Conservation (phyloP, 37 sponge, comb jelly and placozoan genomes). For the Cliona cf. orientalis region DNA sequence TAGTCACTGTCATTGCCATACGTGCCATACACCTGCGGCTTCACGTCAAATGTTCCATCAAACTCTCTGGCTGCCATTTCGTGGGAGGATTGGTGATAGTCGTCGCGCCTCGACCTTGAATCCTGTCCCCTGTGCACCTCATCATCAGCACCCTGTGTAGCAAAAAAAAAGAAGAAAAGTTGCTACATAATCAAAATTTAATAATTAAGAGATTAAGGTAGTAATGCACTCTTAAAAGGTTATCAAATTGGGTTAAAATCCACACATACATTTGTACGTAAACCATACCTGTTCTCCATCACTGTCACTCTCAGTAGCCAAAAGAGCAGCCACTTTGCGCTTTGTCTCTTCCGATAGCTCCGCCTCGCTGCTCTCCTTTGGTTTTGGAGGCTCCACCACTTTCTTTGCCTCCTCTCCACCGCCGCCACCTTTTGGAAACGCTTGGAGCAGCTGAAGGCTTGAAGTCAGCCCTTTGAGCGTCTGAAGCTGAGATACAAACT, state of each 20-base stretch:
- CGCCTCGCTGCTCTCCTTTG: background rate
- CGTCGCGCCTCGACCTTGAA: background rate
- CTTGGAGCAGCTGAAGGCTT: conserved; percentile 29
- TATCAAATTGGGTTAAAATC: no score
- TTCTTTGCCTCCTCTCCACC: background rate
- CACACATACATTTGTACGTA: background rate
- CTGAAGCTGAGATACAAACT: conserved; percentile 55
- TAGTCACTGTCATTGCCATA: conserved; percentile 3
- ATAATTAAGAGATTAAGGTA: no score
- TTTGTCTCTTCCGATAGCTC: conserved; percentile 47
- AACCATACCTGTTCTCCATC: conserved; percentile 59
- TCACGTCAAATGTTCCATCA: conserved; percentile 59
- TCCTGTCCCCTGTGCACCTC: background rate
- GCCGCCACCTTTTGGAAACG: background rate
- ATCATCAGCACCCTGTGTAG: background rate
- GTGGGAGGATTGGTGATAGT: background rate
- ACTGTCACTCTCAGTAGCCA: conserved; percentile 74
- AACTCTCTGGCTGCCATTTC: conserved; percentile 42
- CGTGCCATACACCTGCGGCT: conserved; percentile 39
- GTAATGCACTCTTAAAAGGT: no score
- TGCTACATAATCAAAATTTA: no score
- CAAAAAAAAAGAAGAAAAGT: no score
- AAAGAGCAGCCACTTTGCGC: conserved; percentile 59
- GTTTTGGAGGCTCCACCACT: no score
- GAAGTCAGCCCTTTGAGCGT: conserved; percentile 40